Base-by-base conservation (phyloP, 2,113 vertebrate genomes). In the Gnathonemus echidnorhynchus region DNA sequence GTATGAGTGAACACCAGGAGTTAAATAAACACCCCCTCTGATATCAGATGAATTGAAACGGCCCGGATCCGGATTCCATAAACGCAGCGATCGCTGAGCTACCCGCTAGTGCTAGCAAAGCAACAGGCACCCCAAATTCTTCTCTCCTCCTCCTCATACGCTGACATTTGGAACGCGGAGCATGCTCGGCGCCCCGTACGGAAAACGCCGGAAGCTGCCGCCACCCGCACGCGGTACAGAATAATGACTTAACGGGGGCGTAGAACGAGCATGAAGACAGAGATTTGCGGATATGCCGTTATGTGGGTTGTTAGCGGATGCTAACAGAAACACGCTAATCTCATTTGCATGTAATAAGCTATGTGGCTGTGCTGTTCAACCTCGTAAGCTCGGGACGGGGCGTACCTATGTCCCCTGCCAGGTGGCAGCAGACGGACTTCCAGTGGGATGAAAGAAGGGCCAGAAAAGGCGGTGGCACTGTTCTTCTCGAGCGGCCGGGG, bases 321-420 rank as follows among this genome's bases (percentile, higher is more conserved):
- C 88, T 46, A 85, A 48, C 15, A n/a, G 83, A 85, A 48, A n/a
- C 45, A 85, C 42, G 83, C 42, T 85, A 48, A 45, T 46, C 15
- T 42, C 39, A 21, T 19, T 39, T 2, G 6, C 74, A 6, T 77
- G 74, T 19, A 80, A 39, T 39, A 19, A 80, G 5, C 31, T 80
- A 48, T 5, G 8, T 46, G 56, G 7, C 56, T 10, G 8, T 42
- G 74, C 52, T 1, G 86, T 21, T 19, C 31, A 85, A 56, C 27
- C 45, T 4, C 5, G 5, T 10, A 27, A 2, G 7, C 6, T 27
- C 19, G 77, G 48, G 80, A 74, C 17, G 77, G 70, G 53, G 7
- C 93, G 4, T 95, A 96, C 96, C 96, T 95, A 92, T 93, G 94
- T 35, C 94, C 93, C 85, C 91, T 93, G 94, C 95, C 93, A 92